These are phyloP conservation scores for Gila orcuttii DNA, from an alignment of 2,113 vertebrate genomes.

Conservation along the genomic window DNA sequence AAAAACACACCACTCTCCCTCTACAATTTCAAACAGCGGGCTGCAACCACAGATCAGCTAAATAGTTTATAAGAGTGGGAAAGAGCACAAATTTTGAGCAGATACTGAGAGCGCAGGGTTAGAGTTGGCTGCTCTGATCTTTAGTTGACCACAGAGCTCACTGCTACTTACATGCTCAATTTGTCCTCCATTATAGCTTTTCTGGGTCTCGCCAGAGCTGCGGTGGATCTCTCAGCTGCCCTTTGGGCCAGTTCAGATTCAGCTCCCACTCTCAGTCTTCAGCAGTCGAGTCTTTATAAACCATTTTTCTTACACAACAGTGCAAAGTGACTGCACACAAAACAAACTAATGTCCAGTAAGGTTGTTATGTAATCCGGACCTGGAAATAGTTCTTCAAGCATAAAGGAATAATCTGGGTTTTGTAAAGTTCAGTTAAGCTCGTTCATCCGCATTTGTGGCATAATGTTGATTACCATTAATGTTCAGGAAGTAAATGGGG, in stretches of 20 bases:
- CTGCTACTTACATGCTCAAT: constrained; percentile 41
- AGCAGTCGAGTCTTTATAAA: constrained; percentile 8
- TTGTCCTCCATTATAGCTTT: constrained; percentile 43
- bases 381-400: background rate
- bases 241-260: constrained; percentile 8
- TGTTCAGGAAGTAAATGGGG: background rate
- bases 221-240: background rate
- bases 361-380: background rate
- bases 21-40: background rate
- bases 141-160: constrained; percentile 32
- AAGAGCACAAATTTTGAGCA: background rate
- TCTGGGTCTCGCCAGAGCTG: constrained; percentile 4
- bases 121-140: constrained; percentile 4
- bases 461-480: background rate
- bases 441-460: background rate
- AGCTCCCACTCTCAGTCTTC: constrained; percentile 1
- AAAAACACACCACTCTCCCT: constrained; percentile 20
- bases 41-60: constrained; percentile 10
- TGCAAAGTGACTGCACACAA: background rate
- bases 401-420: background rate
- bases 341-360: background rate
- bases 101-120: background rate
- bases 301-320: background rate
- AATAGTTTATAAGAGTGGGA: constrained; percentile 11
- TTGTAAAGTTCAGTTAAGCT: background rate